Conservation (phyloP, 2,888 invertebrate genomes). For the Cyclophora albipunctata region DNA sequence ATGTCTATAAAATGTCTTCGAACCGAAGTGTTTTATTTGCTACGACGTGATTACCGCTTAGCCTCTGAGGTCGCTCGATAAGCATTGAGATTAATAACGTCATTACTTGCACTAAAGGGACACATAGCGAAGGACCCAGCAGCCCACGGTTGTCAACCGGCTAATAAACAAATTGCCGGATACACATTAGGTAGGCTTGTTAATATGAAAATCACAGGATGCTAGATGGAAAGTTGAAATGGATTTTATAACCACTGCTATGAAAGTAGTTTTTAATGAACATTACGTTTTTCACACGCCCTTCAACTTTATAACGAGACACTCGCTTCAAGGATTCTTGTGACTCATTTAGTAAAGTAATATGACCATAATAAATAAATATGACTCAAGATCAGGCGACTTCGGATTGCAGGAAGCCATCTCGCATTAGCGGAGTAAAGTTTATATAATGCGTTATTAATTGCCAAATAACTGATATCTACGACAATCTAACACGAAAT, state of each 20-base stretch:
- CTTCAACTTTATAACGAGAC: neutral
- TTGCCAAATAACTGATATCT: constrained; percentile 30
- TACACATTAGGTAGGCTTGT: constrained; percentile 17
- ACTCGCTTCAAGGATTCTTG: too few species aligned
- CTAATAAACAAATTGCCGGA: constrained; percentile 21
- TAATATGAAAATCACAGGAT: constrained; percentile 24
- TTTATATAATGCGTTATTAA: constrained; percentile 36
- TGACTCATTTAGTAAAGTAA: too few species aligned
- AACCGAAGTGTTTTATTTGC: too few species aligned
- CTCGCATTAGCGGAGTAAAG: constrained; percentile 2
- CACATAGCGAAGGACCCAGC: too few species aligned
- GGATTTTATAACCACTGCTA: constrained; percentile 7
- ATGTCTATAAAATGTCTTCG: too few species aligned
- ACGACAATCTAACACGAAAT: constrained; percentile 26
- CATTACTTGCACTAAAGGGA: too few species aligned
- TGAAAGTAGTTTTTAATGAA: constrained; percentile 12
- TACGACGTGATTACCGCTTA: too few species aligned
- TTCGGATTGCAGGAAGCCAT: too few species aligned
- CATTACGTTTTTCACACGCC: neutral
- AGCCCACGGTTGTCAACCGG: constrained; percentile 7
- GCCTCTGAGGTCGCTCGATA: too few species aligned
- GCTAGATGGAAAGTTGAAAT: constrained; percentile 21
- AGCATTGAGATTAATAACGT: too few species aligned
- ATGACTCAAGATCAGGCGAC: too few species aligned
- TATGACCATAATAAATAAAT: too few species aligned